Base-by-base conservation (phyloP, 2,797 vertebrate species). In the Arctocebus calabarensis region DNA sequence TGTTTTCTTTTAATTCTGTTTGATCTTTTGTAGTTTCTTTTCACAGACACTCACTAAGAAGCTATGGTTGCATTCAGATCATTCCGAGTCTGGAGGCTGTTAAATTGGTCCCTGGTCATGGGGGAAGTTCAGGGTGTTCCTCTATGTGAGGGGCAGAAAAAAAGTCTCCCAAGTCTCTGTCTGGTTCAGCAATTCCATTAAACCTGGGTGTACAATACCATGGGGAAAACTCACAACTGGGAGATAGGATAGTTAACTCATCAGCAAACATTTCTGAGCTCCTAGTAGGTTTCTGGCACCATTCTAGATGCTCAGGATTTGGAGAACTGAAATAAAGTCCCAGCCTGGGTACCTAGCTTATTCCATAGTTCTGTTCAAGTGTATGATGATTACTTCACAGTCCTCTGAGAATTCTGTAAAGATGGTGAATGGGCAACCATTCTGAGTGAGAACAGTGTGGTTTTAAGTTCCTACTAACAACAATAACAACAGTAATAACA, bases 91-190 rank as follows among this genome's bases (percentile, higher is more conserved):
- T 34, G 5, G 29, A 34, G 12, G 10, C 32, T 64, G 12, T 22
- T 34, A 64, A 40, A 37, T 25, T 61, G 55, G 20, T 92, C 55
- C 25, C 25, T 34, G 32, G 22, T 34, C 88, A n/a, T 34, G 5
- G 23, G 83, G 52, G 59, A 85, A 78, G n/a, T 14, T 48, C 70
- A 25, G 59, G 14, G 16, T 34, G 3, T 59, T 86, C 48, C 23
- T 43, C 34, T 94, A 43, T 25, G n/a, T 84, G 23, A 71, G 90
- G 48, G 37, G 40, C 70, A 86, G 92, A 59, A 83, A 83, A 61
- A 93, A 10, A 84, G 43, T 62, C 5, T 45, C 37, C 55, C 17
- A 78, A 37, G 22, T 25, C 6, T 6, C 40, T 27, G 20, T 64
- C 70, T 78, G 68, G n/a, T 90, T 61, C 64, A 32, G 32, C n/a